Base-by-base conservation (phyloP, 2,888 invertebrate genomes). In the Tipula vernalis region DNA sequence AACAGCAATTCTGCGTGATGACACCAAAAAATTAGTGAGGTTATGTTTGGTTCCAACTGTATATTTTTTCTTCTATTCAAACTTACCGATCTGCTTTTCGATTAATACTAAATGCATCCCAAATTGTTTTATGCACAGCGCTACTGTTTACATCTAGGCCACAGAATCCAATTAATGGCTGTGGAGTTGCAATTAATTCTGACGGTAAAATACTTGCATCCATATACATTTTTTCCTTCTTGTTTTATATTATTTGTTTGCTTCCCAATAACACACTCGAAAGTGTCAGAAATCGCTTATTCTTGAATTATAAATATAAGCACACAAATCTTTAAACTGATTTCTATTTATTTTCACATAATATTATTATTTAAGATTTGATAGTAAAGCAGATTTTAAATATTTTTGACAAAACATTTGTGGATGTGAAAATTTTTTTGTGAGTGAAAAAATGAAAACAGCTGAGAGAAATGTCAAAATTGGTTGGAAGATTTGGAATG, bases 101-200 rank as follows among this genome's bases (percentile, higher is more conserved):
- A 90, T 96, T 96, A 90, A 95, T 95, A 88, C 94, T 96, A 90
- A 99, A 98, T 5, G 96, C 95, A 90, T 98, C 98, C 98, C 98
- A 98, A 90, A 99, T 96, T 86, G 96, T 94, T 90, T 97, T 96
- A 91, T 99, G 98, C 83, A 97, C 93, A 3, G 96, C 94, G 92
- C 98, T 98, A 90, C 95, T 95, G 57, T 94, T 92, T 10, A 96
- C 94, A 91, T 99, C 98, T 87, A 99, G 92, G 15, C 99, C 99
- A 88, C 96, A 95, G 87, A 99, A 93, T 44, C 96, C 97, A 87
- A 99, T 95, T 87, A 98, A 93, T 86, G 98, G 97, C 90, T 96
- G 93, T 44, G 99, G 97, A 90, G 96, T 95, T 88, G 95, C 94
- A 89, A 96, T 94, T 88, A 98, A 93, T 93, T 98, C 98, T 88